These are phyloP conservation scores for Strigamia maritima DNA, from an alignment of 2,888 invertebrate genomes.

Conservation along the genomic window DNA sequence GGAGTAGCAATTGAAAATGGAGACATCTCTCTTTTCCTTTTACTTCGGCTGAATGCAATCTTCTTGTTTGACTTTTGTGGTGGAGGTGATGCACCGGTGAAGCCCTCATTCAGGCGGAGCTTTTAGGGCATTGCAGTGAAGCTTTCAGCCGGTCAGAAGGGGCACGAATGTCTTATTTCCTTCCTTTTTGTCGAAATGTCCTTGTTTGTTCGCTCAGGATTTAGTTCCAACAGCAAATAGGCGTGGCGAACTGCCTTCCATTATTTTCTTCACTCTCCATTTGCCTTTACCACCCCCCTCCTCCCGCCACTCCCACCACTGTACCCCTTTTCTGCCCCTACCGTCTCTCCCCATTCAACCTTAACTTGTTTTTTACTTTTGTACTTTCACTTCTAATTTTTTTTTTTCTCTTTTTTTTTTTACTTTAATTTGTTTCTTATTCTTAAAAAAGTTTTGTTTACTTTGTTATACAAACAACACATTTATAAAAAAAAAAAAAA, in stretches of 20 bases:
- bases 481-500: background rate
- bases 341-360: too few species aligned
- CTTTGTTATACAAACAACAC: background rate
- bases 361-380: background rate
- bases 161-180: constrained; percentile 15
- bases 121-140: constrained; percentile 19
- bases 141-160: constrained; percentile 19
- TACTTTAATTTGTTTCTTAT: background rate
- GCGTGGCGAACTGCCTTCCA: constrained; percentile 17
- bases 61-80: constrained; percentile 23
- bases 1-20: constrained; percentile 20
- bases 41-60: constrained; percentile 4
- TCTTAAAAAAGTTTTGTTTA: background rate
- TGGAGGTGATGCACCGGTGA: constrained; percentile 16
- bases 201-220: constrained; percentile 23
- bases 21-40: constrained; percentile 7
- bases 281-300: background rate
- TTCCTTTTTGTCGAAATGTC: constrained; percentile 16
- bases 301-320: background rate
- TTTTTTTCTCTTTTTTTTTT: background rate
- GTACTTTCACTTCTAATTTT: background rate
- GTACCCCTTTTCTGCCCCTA: background rate
- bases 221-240: constrained; percentile 15
- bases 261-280: constrained; percentile 23
- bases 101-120: constrained; percentile 16